phyloP scores from a whole-genome alignment of 2,888 invertebrate species.

The Acanthosepion pharaonis region DNA sequence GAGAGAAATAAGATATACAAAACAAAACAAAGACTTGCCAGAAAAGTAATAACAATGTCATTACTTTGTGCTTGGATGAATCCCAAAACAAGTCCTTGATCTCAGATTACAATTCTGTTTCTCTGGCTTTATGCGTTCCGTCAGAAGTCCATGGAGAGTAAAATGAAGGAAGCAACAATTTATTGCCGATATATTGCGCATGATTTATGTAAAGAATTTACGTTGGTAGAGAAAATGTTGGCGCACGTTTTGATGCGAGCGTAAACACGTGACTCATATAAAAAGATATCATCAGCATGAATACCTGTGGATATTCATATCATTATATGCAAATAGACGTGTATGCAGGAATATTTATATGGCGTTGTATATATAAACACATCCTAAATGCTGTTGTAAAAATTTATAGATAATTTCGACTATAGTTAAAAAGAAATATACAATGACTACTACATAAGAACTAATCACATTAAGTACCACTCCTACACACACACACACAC shows the following conservation, averaged over 20 bases:
- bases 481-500: too few species aligned
- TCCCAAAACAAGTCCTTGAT: slow-evolving; percentile 21
- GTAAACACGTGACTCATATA: neutral
- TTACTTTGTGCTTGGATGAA: slow-evolving; percentile 1
- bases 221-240: neutral
- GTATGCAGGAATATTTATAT: too few species aligned
- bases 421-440: too few species aligned
- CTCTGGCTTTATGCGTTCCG: neutral
- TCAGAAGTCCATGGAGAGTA: neutral
- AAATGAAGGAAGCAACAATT: neutral
- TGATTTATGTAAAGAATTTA: neutral
- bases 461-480: too few species aligned
- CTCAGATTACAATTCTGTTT: neutral
- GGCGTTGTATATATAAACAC: too few species aligned
- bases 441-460: too few species aligned
- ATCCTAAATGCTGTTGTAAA: too few species aligned
- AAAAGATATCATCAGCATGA: neutral
- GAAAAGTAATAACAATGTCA: neutral
- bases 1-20: neutral
- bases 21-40: neutral
- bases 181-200: neutral
- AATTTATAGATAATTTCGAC: too few species aligned
- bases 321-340: neutral
- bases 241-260: neutral
- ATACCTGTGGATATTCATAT: neutral